Conservation (phyloP, 2,888 invertebrate species). For the Cerastoderma edule region DNA sequence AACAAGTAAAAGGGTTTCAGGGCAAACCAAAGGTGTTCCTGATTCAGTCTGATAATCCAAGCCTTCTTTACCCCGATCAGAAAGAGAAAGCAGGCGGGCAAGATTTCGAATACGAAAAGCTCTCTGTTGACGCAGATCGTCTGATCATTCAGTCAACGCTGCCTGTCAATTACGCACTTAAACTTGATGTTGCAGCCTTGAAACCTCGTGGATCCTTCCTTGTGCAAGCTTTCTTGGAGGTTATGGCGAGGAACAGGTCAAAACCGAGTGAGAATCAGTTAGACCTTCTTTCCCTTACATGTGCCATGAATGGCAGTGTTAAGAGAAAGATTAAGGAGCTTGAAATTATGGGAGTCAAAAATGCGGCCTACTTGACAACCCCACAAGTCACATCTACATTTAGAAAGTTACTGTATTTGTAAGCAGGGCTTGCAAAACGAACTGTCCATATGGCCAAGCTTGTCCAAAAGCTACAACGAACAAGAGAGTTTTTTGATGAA, state of each 20-base stretch:
- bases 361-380: neutral
- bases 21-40: slow-evolving; percentile 18
- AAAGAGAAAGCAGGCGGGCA: neutral
- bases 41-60: slow-evolving; percentile 6
- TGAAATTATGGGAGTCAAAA: neutral
- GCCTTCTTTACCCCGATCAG: neutral
- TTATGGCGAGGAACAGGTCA: neutral
- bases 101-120: neutral
- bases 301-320: neutral
- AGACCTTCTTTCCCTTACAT: slow-evolving; percentile 3
- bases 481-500: too few relatives aligned
- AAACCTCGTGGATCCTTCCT: neutral
- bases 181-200: neutral
- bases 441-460: too few relatives aligned
- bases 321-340: neutral
- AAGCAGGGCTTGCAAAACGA: too few relatives aligned
- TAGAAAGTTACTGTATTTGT: slow-evolving; percentile 12
- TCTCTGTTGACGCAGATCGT: slow-evolving; percentile 10
- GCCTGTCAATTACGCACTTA: neutral
- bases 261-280: neutral
- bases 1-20: neutral
- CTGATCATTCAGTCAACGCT: slow-evolving; percentile 7
- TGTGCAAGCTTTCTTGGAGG: slow-evolving; percentile 13
- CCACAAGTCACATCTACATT: slow-evolving; percentile 11
- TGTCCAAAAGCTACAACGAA: too few relatives aligned